phyloP scores from a whole-genome alignment of 2,888 invertebrate species.

The Tetranychus truncatus region DNA sequence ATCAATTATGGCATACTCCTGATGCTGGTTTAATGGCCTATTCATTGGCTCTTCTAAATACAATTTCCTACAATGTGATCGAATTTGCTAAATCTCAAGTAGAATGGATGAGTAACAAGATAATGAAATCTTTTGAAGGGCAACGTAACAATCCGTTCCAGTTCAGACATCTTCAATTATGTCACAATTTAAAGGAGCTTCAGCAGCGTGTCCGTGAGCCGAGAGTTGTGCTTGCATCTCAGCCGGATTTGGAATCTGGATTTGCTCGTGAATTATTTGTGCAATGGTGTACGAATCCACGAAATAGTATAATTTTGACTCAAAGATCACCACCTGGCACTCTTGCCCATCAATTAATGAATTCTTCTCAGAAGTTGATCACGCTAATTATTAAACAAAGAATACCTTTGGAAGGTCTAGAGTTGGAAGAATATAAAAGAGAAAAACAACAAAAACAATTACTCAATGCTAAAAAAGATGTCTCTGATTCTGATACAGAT shows the following conservation, averaged over 20 bases:
- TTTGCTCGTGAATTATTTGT: slow-evolving; percentile 84
- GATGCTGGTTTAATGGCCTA: slow-evolving; percentile 89
- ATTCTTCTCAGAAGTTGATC: slow-evolving; percentile 28
- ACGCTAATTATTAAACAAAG: slow-evolving; percentile 34
- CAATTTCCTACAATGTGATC: slow-evolving; percentile 93
- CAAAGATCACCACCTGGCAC: slow-evolving; percentile 45
- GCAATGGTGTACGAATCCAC: slow-evolving; percentile 74
- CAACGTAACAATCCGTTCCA: slow-evolving; percentile 63
- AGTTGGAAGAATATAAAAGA: slow-evolving; percentile 38
- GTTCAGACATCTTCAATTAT: slow-evolving; percentile 76
- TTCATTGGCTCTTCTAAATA: slow-evolving; percentile 75
- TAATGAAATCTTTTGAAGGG: slow-evolving; percentile 48
- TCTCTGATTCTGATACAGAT: slow-evolving; percentile 35
- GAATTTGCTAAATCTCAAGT: slow-evolving; percentile 97
- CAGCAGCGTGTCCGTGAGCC: slow-evolving; percentile 63
- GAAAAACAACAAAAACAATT: slow-evolving; percentile 32
- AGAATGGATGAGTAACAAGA: slow-evolving; percentile 99
- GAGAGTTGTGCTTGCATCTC: slow-evolving; percentile 84
- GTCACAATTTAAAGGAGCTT: slow-evolving; percentile 75
- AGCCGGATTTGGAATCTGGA: slow-evolving; percentile 83
- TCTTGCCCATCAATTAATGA: slow-evolving; percentile 38
- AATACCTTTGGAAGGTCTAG: slow-evolving; percentile 40
- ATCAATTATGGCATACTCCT: slow-evolving; percentile 80
- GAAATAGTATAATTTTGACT: slow-evolving; percentile 85
- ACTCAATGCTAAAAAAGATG: slow-evolving; percentile 23